Base-by-base conservation (phyloP, 2,113 vertebrate genomes). In the Pantherophis guttatus region DNA sequence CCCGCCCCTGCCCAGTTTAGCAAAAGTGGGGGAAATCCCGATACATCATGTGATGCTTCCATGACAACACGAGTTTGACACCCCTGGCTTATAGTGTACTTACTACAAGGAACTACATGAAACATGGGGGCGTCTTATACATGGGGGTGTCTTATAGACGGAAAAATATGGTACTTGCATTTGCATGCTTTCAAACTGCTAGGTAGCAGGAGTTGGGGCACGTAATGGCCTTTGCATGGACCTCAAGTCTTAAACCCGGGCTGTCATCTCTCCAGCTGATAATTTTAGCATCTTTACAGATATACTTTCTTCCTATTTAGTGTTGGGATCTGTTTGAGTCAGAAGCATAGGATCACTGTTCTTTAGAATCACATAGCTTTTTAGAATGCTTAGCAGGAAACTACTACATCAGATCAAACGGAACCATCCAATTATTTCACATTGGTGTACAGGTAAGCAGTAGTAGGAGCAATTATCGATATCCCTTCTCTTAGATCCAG, bases 321-420 rank as follows among this genome's bases (percentile, higher is more conserved):
- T 65, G 13, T 92, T 2, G 39, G 62, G 59, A 57, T 55, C 59
- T 57, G 1, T 89, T 17, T 91, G 93, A 90, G 12, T 44, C 58
- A 75, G 33, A 19, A 59, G 8, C 57, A 8, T 7, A 85, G 0
- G 54, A 70, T 17, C 57, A 3, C 54, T 54, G 29, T 21, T 4
- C 81, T 91, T 91, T 81, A 88, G 62, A 94, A 92, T 90, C 21
- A 94, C 7, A 91, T 91, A 52, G 90, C 0, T 6, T 57, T 88
- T 90, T 93, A 75, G 48, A 58, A 8, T 58, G 15, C 90, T 93
- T 39, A 93, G 92, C 90, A 86, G 50, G 57, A 29, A 86, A 53
- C 44, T 75, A 88, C 13, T 44, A n/a, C 3, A 89, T 59, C 59
- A 65, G 70, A 92, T 57, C 29, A 92, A 88, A 48, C 3, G 24